phyloP scores from a whole-genome alignment of 1,140 invertebrate genomes.

The Cataglyphis hispanica region DNA sequence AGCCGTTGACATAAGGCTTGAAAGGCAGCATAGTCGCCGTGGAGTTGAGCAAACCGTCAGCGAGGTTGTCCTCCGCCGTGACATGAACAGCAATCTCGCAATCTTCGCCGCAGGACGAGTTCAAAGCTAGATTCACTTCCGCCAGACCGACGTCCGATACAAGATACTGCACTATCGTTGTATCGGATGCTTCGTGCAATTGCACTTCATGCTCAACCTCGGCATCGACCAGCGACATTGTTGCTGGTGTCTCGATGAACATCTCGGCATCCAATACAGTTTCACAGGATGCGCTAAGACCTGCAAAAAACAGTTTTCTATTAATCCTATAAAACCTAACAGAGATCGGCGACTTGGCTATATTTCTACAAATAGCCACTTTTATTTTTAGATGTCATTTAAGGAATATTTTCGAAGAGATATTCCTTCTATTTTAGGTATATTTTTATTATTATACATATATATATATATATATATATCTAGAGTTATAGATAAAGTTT shows the following conservation, averaged over 20 bases:
- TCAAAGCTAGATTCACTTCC: conserved; percentile 65
- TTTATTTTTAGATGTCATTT: not conserved
- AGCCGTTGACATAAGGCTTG: conserved; percentile 86
- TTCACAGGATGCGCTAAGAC: conserved; percentile 86
- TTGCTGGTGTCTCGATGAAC: conserved; percentile 83
- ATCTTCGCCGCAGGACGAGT: conserved; percentile 79
- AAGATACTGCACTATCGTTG: conserved; percentile 78
- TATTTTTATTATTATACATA: too few species aligned
- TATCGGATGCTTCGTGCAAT: conserved; percentile 75
- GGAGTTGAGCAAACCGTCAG: conserved; percentile 68
- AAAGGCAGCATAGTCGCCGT: conserved; percentile 83
- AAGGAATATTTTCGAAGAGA: not conserved
- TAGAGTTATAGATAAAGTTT: not conserved
- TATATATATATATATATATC: too few species aligned
- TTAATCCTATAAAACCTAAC: not conserved
- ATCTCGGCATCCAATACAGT: conserved; percentile 88
- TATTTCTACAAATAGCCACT: not conserved
- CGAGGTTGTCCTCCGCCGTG: conserved; percentile 74
- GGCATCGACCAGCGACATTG: conserved; percentile 77
- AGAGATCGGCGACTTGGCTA: not conserved
- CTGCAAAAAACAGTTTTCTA: conserved; percentile 73
- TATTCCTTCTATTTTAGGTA: too few species aligned
- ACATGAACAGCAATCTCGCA: conserved; percentile 79
- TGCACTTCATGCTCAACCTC: conserved; percentile 66
- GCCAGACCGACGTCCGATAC: conserved; percentile 72